Conservation (phyloP, 2,113 vertebrate species). For the Oplegnathus fasciatus region DNA sequence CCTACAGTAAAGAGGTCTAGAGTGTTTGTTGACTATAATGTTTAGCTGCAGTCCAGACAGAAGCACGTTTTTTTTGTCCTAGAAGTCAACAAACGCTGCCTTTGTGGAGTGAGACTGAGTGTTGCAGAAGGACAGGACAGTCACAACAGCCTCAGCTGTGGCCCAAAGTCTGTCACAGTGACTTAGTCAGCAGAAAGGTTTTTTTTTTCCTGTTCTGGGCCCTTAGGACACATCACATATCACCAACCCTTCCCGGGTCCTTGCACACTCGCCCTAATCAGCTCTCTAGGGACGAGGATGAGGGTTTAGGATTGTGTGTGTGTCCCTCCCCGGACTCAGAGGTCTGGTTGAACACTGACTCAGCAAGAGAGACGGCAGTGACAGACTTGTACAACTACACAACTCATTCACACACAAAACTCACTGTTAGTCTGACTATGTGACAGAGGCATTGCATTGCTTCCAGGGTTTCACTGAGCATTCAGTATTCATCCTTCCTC, state of each 20-base stretch:
- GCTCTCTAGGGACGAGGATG: slow-evolving; percentile 24
- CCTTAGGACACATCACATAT: slow-evolving; percentile 32
- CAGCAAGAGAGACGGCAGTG: slow-evolving; percentile 39
- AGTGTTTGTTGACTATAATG: not conserved
- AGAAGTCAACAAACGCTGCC: not conserved
- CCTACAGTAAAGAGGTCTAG: not conserved
- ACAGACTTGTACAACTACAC: slow-evolving; percentile 20
- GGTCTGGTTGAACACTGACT: slow-evolving; percentile 48
- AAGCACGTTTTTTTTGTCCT: slow-evolving; percentile 34
- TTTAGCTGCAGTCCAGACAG: not conserved
- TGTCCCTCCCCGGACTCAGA: slow-evolving; percentile 1
- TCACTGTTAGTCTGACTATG: not conserved
- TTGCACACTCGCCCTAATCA: slow-evolving; percentile 53
- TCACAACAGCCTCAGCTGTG: slow-evolving; percentile 36
- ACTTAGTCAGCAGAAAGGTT: slow-evolving; percentile 40
- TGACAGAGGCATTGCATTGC: slow-evolving; percentile 32
- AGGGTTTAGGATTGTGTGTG: slow-evolving; percentile 19
- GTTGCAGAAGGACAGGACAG: slow-evolving; percentile 23
- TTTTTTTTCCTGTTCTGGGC: slow-evolving; percentile 11
- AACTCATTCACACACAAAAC: slow-evolving; percentile 24
- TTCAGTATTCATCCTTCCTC: slow-evolving; percentile 14
- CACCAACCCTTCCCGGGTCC: not conserved
- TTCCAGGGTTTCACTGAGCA: slow-evolving; percentile 24
- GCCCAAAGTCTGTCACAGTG: slow-evolving; percentile 37
- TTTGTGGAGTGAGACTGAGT: not conserved